Base-by-base conservation (phyloP, 2,797 vertebrate genomes). In the Falco concolor region DNA sequence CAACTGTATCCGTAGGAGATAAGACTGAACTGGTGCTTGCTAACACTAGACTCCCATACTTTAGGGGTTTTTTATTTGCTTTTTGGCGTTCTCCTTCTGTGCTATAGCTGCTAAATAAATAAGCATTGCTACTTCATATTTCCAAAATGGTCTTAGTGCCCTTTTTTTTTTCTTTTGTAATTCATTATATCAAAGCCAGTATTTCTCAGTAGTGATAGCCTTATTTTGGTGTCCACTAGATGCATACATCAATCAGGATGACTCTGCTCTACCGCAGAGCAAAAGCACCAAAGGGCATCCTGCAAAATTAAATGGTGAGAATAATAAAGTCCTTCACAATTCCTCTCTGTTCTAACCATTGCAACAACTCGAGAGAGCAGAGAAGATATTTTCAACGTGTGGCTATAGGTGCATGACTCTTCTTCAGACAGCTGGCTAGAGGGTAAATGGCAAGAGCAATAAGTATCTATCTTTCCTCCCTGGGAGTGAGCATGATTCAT, bases 261-360 rank as follows among this genome's bases (percentile, higher is more conserved):
- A 57, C 44, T 90, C 67, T 87, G 57, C 67, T 93, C 14, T 40
- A 72, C 56, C 0, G 0, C 78, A 45, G 56, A 84, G 80, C 49
- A 78, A 52, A 84, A 84, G 64, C 77, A 82, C 85, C 64, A 80
- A 91, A 94, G 90, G 95, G 90, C 86, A 96, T 92, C 72, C 53
- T 93, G 92, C 87, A 96, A 95, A 95, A 95, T 89, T 93, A 96
- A 96, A 87, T 61, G 81, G 42, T 64, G 76, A 96, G 78, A 95
- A 92, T 93, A 96, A 94, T 75, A 78, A 73, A 89, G 78, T 95
- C 86, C 78, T 84, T 83, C 87, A 61, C 60, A 56, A 85, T 84
- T 91, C 56, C 65, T 87, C 84, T 78, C 72, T 95, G 73, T 89
- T 93, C 78, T 59, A 90, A 87, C 88, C 70, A 76, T 91, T 95